A percentile compares a stretch with the other conserved stretches of the same genome.
These are phyloP conservation scores for Furcula furcula DNA, from an alignment of 2,888 invertebrate genomes.

Conservation along the genomic window DNA sequence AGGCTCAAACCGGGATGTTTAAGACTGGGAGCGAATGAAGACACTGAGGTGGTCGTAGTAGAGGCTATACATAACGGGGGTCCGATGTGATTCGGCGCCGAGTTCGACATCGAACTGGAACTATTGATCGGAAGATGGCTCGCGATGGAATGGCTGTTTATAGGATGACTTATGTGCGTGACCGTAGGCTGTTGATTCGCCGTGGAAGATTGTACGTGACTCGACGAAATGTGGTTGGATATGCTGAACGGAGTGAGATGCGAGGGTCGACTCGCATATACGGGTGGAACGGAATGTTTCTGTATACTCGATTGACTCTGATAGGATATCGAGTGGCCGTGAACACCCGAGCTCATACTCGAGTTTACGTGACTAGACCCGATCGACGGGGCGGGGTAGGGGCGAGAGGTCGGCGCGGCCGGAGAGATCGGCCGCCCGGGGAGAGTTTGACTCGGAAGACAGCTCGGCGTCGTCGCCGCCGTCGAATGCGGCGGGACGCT, in stretches of 20 bases:
- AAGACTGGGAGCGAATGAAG: conserved; percentile 58
- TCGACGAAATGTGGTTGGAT: conserved; percentile 73
- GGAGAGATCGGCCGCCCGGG: conserved; percentile 62
- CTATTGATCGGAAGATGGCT: conserved; percentile 54
- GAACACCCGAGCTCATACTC: conserved; percentile 71
- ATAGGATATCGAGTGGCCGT: conserved; percentile 67
- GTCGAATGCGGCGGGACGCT: conserved; percentile 52
- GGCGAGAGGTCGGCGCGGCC: conserved; percentile 59
- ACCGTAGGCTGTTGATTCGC: conserved; percentile 55
- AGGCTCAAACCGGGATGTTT: conserved; percentile 61
- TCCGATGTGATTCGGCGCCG: conserved; percentile 55
- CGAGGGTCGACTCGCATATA: conserved; percentile 63
- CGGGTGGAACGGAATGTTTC: conserved; percentile 75
- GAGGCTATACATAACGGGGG: conserved; percentile 49
- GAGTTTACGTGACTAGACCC: conserved; percentile 79
- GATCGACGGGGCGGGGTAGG: conserved; percentile 66
- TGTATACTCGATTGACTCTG: conserved; percentile 73
- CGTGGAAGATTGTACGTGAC: conserved; percentile 79
- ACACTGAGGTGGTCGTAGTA: conserved; percentile 52
- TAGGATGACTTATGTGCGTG: conserved; percentile 57
- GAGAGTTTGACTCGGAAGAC: conserved; percentile 70
- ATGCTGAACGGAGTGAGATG: conserved; percentile 70
- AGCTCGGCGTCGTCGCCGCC: conserved; percentile 55
- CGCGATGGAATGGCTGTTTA: conserved; percentile 65
- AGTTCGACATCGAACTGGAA: conserved; percentile 47